A percentile compares a stretch with the other conserved stretches of the same genome.
Evolutionary conservation across 2,797 vertebrate species (phyloP).

Genomic region (Mionectes olivaceus): DNA sequence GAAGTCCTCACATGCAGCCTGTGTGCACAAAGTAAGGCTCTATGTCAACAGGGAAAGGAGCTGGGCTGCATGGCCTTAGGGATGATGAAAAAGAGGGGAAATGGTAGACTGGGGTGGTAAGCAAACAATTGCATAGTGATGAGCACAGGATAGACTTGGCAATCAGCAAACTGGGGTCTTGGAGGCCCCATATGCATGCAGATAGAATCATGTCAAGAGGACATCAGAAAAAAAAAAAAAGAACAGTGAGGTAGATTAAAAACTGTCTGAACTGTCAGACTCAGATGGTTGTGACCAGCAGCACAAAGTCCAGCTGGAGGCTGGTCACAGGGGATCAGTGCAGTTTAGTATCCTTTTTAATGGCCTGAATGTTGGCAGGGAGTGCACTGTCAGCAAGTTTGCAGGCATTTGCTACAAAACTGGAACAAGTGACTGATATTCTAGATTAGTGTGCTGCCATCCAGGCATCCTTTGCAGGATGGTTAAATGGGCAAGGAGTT

Average conservation of each 20-base stretch:
- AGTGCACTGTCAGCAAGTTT: not conserved
- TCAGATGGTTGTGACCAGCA: not conserved
- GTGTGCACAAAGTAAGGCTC: rapidly evolving
- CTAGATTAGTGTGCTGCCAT: not conserved
- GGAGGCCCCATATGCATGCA: not conserved
- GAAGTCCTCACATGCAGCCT: not conserved
- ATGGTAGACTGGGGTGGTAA: not conserved
- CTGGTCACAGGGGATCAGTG: not conserved
- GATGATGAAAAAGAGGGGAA: not conserved
- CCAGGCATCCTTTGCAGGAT: not conserved
- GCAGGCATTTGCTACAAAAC: not conserved
- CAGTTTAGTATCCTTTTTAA: not conserved
- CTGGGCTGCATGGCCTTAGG: rapidly evolving
- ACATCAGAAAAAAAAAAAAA: not conserved
- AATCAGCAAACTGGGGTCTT: rapidly evolving
- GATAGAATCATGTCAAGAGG: not conserved
- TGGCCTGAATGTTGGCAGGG: not conserved
- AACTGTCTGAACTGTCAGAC: not conserved
- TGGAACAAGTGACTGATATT: not conserved
- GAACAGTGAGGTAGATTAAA: not conserved
- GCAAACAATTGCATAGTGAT: not conserved
- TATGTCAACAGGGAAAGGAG: not conserved
- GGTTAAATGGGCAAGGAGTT: not conserved
- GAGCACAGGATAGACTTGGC: not conserved
- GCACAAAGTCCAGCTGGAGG: not conserved